Percentiles rank a stretch among this genome's conserved stretches.
Evolutionary conservation across 2,888 invertebrate species (phyloP).

Genomic region (Latrodectus hesperus): DNA sequence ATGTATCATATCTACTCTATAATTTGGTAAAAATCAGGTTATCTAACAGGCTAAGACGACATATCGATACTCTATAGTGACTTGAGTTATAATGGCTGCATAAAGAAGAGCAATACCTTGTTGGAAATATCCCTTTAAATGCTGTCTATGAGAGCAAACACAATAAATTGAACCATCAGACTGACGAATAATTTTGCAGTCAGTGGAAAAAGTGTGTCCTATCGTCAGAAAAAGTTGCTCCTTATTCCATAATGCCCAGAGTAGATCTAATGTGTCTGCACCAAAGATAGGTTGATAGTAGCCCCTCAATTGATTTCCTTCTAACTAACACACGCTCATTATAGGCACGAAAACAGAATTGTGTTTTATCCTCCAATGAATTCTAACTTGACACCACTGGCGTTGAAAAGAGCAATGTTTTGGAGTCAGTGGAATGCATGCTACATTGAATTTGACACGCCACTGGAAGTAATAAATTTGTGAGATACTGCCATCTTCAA

Average conservation of each 20-base stretch:
- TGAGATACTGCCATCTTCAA: not conserved
- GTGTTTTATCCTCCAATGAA: slow-evolving; percentile 9
- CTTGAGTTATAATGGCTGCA: slow-evolving; percentile 1
- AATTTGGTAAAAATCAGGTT: slow-evolving; percentile 8
- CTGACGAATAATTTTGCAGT: slow-evolving; percentile 10
- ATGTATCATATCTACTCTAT: slow-evolving; percentile 17
- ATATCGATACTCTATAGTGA: slow-evolving; percentile 28
- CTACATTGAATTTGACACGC: not conserved
- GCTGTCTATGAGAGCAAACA: slow-evolving; percentile 11
- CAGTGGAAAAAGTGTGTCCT: slow-evolving; percentile 12
- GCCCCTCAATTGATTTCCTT: not conserved
- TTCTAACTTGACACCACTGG: slow-evolving; percentile 10
- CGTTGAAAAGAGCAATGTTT: not conserved
- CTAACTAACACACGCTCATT: not conserved
- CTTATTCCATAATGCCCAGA: slow-evolving; percentile 15
- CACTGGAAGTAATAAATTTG: not conserved
- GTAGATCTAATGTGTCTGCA: slow-evolving; percentile 18
- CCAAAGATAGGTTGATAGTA: slow-evolving; percentile 8
- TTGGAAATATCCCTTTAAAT: slow-evolving; percentile 22
- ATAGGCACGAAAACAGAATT: slow-evolving; percentile 3
- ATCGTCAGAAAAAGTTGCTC: slow-evolving; percentile 28
- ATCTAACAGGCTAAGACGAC: slow-evolving; percentile 6
- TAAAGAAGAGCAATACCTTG: slow-evolving; percentile 13
- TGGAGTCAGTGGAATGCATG: slow-evolving; percentile 1
- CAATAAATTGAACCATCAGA: slow-evolving; percentile 21